Conservation (phyloP, 2,113 vertebrate species). For the Chaetodon trifascialis region DNA sequence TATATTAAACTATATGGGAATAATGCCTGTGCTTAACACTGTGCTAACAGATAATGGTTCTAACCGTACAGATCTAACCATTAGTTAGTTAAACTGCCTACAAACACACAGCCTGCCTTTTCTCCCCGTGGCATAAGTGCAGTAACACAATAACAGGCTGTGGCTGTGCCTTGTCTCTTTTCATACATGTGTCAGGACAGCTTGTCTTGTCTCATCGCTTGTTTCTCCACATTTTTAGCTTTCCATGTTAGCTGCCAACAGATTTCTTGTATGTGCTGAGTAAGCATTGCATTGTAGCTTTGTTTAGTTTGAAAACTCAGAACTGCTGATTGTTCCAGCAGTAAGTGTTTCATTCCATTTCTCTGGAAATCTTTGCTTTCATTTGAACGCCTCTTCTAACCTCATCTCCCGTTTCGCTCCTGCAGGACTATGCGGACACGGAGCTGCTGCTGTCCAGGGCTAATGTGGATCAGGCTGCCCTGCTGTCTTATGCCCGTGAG, state of each 20-base stretch:
- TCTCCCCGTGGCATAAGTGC: neutral
- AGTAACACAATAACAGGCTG: neutral
- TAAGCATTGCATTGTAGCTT: neutral
- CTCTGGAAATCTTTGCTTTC: neutral
- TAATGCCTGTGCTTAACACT: neutral
- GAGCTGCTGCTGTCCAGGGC: conserved; percentile 94
- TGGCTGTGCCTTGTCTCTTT: neutral
- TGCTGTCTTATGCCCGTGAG: conserved; percentile 93
- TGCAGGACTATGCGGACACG: conserved; percentile 94
- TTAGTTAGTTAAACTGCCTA: neutral
- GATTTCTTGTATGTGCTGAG: neutral
- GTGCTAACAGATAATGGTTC: neutral
- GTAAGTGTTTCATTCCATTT: neutral
- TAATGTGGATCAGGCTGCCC: conserved; percentile 95
- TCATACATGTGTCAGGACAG: neutral
- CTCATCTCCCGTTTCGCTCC: neutral
- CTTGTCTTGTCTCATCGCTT: neutral
- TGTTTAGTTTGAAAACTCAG: neutral
- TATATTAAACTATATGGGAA: neutral
- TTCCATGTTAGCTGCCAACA: neutral
- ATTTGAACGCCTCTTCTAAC: neutral
- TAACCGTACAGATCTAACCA: neutral
- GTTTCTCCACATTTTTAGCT: neutral
- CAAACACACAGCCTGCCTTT: neutral
- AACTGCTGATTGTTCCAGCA: neutral